phyloP scores from a whole-genome alignment of 2,113 vertebrate genomes.

The Cyanoramphus novaezelandiae region DNA sequence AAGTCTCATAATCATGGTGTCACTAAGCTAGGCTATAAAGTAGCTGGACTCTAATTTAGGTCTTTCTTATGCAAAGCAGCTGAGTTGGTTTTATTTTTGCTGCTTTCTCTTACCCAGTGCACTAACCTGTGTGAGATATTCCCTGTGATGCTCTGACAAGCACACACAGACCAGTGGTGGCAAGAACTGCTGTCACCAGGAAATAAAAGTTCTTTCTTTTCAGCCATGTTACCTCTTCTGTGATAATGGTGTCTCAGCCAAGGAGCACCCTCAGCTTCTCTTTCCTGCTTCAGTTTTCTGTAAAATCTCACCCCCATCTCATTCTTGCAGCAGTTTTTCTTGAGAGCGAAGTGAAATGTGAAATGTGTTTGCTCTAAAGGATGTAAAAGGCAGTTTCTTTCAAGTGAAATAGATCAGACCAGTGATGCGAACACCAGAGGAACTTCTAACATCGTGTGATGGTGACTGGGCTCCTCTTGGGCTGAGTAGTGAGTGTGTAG shows the following conservation, averaged over 20 bases:
- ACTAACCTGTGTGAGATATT: neutral
- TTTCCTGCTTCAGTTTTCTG: neutral
- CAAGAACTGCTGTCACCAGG: neutral
- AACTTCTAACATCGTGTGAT: neutral
- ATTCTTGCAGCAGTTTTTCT: neutral
- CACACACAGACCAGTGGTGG: neutral
- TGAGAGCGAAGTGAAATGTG: neutral
- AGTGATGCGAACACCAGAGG: neutral
- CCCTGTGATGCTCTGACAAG: neutral
- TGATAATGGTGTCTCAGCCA: neutral
- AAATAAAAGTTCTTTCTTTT: neutral
- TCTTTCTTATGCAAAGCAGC: neutral
- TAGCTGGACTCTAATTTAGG: neutral
- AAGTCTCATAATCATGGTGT: neutral
- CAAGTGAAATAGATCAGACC: neutral
- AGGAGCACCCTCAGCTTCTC: neutral
- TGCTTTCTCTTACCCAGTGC: neutral
- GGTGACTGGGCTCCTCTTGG: neutral
- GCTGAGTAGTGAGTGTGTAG: rapidly evolving
- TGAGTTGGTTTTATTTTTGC: neutral
- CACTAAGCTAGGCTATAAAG: neutral
- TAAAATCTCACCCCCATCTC: neutral
- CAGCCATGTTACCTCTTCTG: neutral
- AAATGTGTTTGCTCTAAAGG: neutral
- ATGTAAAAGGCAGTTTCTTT: neutral